A percentile compares a stretch with the other conserved stretches of the same genome.
These are phyloP conservation scores for Chloroceryle aenea DNA, from an alignment of 2,113 vertebrate genomes.

Conservation along the genomic window DNA sequence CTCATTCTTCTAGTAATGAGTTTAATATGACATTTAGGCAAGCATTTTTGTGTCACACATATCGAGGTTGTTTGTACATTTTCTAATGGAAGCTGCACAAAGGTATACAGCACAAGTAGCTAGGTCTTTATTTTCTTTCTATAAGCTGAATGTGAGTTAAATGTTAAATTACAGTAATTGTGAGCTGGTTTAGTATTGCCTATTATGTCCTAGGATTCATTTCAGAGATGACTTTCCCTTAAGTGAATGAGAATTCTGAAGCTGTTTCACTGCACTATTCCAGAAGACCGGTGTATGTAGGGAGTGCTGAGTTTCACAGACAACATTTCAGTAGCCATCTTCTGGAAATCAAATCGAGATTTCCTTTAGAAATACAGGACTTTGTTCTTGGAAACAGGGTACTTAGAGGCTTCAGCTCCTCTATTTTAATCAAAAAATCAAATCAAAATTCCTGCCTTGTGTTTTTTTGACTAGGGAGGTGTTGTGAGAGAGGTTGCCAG, in stretches of 20 bases:
- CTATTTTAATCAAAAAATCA: neutral
- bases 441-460: no score
- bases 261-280: neutral
- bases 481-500: no score
- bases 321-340: neutral
- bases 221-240: conserved; percentile 31
- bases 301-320: neutral
- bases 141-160: conserved; percentile 72
- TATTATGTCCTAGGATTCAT: conserved; percentile 48
- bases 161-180: conserved; percentile 77
- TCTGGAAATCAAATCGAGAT: neutral
- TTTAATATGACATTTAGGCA: conserved; percentile 63
- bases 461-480: no score
- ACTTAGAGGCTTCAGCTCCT: neutral
- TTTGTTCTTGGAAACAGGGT: neutral
- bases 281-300: neutral
- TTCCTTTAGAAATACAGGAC: neutral
- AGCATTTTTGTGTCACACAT: conserved; percentile 52
- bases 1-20: conserved; percentile 65
- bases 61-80: conserved; percentile 70
- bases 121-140: conserved; percentile 23
- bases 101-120: conserved; percentile 15
- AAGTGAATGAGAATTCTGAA: conserved; percentile 54
- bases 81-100: conserved; percentile 49
- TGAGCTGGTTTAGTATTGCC: conserved; percentile 61